Base-by-base conservation (phyloP, 2,888 invertebrate genomes). In the Therioaphis trifolii region DNA sequence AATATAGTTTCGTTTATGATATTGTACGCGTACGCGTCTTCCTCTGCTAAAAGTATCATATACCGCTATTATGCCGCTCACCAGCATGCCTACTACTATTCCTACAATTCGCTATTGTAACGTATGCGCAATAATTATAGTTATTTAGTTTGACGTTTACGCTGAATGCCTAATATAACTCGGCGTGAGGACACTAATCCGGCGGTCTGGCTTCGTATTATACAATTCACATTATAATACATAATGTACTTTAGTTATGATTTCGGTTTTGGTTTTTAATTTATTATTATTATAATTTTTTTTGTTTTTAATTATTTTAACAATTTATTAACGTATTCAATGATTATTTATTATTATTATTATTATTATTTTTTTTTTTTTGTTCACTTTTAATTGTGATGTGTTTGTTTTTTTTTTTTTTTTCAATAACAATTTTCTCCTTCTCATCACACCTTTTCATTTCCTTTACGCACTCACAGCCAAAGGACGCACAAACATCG, bases 401-500 rank as follows among this genome's bases (percentile, higher is more conserved):
- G 84, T 63, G 85, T 85, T 84, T 86, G 82, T 87, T 84, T 86
- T 86, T 87, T 87, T 86, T 86, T 84, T 86, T 85, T 84, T 86
- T 77, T 85, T 85, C 85, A 85, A 84, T 85, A 84, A 85, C 82
- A 68, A 80, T 84, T 85, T 85, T 84, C 72, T 86, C 84, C 75
- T 49, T 72, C 63, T 85, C 77, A 74, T 63, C 72, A 75, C 72
- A 58, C 77, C 72, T 71, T 85, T 80, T 84, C 71, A 84, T 87
- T 88, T 87, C 86, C 77, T 85, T 84, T 85, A 84, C 84, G 84
- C 78, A 79, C 75, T 85, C 85, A 85, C 85, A 98, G 98, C 98
- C 92, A 98, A 98, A 92, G 99, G 99, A 92, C 95, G 99, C 91
- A 98, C 98, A 91, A 99, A 99, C 93, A 96, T 98, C 92, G 98